These are phyloP conservation scores for Chouioia cunea DNA, from an alignment of 2,888 invertebrate genomes.

Conservation along the genomic window DNA sequence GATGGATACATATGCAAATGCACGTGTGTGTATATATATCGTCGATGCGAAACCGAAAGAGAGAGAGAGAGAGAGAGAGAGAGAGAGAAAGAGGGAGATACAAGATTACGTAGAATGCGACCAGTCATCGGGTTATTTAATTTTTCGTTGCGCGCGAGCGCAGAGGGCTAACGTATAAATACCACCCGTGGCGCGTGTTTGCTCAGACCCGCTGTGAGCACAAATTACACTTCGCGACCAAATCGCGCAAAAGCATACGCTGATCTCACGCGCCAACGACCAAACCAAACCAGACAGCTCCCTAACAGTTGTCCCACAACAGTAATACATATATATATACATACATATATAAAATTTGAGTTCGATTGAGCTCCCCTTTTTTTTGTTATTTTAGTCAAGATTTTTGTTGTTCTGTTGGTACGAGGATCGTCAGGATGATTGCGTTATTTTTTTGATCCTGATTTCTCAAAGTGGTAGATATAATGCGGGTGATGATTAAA, in stretches of 20 bases:
- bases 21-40: slow-evolving; percentile 2
- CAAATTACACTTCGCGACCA: slow-evolving; percentile 74
- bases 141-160: slow-evolving; percentile 67
- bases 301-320: not conserved
- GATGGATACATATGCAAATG: slow-evolving; percentile 34
- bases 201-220: slow-evolving; percentile 75
- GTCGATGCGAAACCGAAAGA: not conserved
- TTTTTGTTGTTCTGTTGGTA: too few species aligned
- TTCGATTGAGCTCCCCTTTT: too few species aligned
- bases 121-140: slow-evolving; percentile 75
- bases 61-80: slow-evolving; percentile 10
- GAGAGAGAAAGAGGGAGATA: not conserved
- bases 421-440: too few species aligned
- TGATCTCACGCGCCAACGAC: slow-evolving; percentile 43
- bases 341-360: too few species aligned
- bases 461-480: too few species aligned
- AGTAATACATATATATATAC: too few species aligned
- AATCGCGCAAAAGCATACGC: slow-evolving; percentile 61
- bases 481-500: too few species aligned
- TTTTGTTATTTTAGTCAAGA: too few species aligned
- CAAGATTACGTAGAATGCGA: slow-evolving; percentile 70
- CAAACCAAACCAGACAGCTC: slow-evolving; percentile 43
- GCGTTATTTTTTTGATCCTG: too few species aligned
- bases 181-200: slow-evolving; percentile 71
- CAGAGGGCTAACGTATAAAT: slow-evolving; percentile 34